Evolutionary conservation across 2,113 vertebrate genomes (phyloP).

Genomic region (Hydropotes inermis): DNA sequence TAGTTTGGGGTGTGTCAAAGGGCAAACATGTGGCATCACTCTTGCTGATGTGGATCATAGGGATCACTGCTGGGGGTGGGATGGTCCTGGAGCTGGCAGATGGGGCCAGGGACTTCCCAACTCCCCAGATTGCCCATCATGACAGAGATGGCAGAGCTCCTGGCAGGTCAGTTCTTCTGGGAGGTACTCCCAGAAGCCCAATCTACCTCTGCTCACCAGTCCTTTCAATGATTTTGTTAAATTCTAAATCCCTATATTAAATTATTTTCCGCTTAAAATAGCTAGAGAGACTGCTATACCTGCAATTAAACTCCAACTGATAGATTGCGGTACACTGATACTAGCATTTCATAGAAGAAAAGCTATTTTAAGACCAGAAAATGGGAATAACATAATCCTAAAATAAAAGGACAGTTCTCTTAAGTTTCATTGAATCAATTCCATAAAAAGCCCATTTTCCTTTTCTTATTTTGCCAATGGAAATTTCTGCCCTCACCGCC

Average conservation of each 20-base stretch:
- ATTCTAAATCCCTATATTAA: neutral
- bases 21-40: neutral
- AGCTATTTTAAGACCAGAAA: neutral
- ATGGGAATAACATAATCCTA: neutral
- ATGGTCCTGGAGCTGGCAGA: neutral
- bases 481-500: neutral
- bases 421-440: constrained; percentile 7
- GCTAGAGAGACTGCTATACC: neutral
- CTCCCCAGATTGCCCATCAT: neutral
- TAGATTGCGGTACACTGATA: neutral
- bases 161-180: neutral
- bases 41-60: neutral
- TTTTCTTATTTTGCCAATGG: neutral
- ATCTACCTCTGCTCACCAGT: neutral
- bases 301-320: neutral
- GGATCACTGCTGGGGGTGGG: neutral
- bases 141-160: neutral
- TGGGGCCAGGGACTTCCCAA: neutral
- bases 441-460: neutral
- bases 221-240: neutral
- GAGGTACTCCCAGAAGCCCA: neutral
- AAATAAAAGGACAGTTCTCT: constrained; percentile 17
- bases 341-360: neutral
- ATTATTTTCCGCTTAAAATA: constrained; percentile 26
- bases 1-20: neutral